Base-by-base conservation (phyloP, 2,113 vertebrate genomes). In the Centropus unirufus region DNA sequence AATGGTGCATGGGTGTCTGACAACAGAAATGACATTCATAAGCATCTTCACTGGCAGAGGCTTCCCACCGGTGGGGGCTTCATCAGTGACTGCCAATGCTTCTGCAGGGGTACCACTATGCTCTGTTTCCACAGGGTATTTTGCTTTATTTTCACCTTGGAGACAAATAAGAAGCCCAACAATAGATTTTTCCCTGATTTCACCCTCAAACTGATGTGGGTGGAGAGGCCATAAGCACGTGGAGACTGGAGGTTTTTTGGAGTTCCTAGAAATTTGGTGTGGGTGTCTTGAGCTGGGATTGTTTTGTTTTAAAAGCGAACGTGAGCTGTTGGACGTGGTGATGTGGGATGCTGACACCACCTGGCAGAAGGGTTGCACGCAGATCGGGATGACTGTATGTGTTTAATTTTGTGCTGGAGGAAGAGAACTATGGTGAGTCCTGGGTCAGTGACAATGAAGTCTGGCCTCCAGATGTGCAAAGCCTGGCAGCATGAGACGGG, bases 401-500 rank as follows among this genome's bases (percentile, higher is more conserved):
- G 85, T 94, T 96, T 92, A 85, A 95, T 95, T 97, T 87, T 42
- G 88, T 96, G 90, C 76, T 90, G 91, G 91, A 97, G 92, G 69
- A 90, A 83, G 90, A 95, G 90, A 89, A 5, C 75, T 49, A 9
- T 83, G 88, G 73, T 36, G 80, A 94, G 85, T 68, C 80, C 88
- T 94, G 96, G 94, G 93, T 97, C 94, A 94, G 92, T 86, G 94
- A 96, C 94, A 95, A 64, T 51, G 93, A 89, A 52, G 93, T 94
- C 96, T 97, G 96, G 93, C 89, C 73, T 95, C 96, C 96, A 97
- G 96, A 97, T 97, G 94, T 97, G 94, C 76, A 54, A 58, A 75
- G 93, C 90, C 93, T 96, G 96, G 94, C 94, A 97, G 88, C 0
- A 1, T 0, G 17, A 94, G 89, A 80, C 2, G 5, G 72, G 94